phyloP scores from a whole-genome alignment of 2,888 invertebrate genomes.

The Habrosyne pyritoides region DNA sequence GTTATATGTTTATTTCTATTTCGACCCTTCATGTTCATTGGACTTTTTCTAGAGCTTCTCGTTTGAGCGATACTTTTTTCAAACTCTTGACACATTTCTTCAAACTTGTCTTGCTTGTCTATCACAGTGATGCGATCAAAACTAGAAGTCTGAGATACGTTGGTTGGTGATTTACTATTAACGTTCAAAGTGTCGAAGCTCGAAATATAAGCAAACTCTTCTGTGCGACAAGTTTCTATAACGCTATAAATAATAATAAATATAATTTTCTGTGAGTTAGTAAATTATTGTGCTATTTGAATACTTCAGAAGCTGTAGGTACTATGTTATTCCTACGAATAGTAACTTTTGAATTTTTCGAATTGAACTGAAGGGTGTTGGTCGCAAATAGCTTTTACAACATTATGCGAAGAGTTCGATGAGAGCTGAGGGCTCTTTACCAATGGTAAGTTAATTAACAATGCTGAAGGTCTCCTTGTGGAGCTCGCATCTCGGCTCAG shows the following conservation, averaged over 20 bases:
- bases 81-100: slow-evolving; percentile 34
- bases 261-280: neutral
- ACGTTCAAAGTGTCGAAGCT: slow-evolving; percentile 58
- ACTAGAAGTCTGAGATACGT: slow-evolving; percentile 57
- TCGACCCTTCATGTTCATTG: slow-evolving; percentile 20
- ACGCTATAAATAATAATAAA: slow-evolving; percentile 49
- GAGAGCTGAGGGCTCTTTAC: too few relatives aligned
- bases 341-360: too few relatives aligned
- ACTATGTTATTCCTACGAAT: too few relatives aligned
- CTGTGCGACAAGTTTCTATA: slow-evolving; percentile 62
- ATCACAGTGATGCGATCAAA: slow-evolving; percentile 70
- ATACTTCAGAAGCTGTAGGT: too few relatives aligned
- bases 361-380: too few relatives aligned
- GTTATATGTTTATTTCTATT: slow-evolving; percentile 18
- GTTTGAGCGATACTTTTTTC: slow-evolving; percentile 30
- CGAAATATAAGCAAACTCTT: slow-evolving; percentile 68
- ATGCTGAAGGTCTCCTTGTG: too few relatives aligned
- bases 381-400: too few relatives aligned
- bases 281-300: too few relatives aligned
- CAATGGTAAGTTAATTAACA: too few relatives aligned
- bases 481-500: too few relatives aligned
- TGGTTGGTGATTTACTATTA: slow-evolving; percentile 40
- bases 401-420: too few relatives aligned
- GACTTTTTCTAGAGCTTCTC: slow-evolving; percentile 25
- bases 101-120: slow-evolving; percentile 50